These are phyloP conservation scores for Neosilurus mollespiculum DNA, from an alignment of 2,797 vertebrate genomes.

Conservation along the genomic window DNA sequence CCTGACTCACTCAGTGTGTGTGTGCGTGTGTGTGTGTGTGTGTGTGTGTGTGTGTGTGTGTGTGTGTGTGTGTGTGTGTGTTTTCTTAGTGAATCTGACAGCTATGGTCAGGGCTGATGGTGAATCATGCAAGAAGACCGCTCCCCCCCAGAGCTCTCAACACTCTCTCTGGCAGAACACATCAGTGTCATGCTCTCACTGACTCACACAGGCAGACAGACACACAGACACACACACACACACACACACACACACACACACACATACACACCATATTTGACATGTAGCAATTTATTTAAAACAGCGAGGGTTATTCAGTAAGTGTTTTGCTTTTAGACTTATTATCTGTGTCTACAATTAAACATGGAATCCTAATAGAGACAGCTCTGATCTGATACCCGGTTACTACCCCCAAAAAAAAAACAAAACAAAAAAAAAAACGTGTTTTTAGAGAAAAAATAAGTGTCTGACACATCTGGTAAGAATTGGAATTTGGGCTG, in stretches of 20 bases:
- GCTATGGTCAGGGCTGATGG: slow-evolving; percentile 75
- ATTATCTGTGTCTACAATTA: not conserved
- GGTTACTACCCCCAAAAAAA: no score
- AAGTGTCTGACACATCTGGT: no score
- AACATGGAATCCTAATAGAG: not conserved
- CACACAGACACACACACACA: not conserved
- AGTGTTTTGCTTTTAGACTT: not conserved
- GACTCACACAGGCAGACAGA: slow-evolving; percentile 44
- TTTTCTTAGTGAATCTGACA: slow-evolving; percentile 64
- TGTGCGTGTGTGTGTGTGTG: slow-evolving; percentile 35
- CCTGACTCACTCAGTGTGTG: slow-evolving; percentile 40
- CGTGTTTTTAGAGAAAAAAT: not conserved
- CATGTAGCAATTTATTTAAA: not conserved
- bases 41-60: slow-evolving; percentile 31
- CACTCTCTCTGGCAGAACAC: slow-evolving; percentile 71
- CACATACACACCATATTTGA: slow-evolving; percentile 22
- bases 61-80: slow-evolving; percentile 39
- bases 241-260: slow-evolving; percentile 45
- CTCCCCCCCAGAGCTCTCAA: slow-evolving; percentile 69
- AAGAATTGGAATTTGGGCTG: not conserved
- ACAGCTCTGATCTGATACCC: not conserved
- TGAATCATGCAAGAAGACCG: slow-evolving; percentile 56
- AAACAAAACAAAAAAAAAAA: no score
- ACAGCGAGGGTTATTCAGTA: not conserved
- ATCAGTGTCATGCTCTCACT: slow-evolving; percentile 75